Base-by-base conservation (phyloP, 1,140 invertebrate genomes). In the Achatina immaculata region DNA sequence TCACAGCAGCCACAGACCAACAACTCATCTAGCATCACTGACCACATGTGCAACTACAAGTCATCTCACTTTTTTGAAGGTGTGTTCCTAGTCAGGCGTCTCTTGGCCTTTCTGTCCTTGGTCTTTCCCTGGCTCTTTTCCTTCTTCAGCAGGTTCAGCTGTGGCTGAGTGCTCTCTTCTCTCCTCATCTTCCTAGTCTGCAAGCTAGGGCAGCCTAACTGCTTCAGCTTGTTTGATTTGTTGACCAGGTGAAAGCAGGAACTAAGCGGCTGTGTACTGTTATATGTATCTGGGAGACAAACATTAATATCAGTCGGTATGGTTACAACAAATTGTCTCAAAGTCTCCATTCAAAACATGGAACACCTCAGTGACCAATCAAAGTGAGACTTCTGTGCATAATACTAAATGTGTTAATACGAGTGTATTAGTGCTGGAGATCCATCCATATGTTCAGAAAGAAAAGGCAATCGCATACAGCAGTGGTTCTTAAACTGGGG, bases 21-120 rank as follows among this genome's bases (percentile, higher is more conserved):
- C n/a, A n/a, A n/a, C n/a, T n/a, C n/a, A n/a, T n/a, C n/a, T n/a
- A n/a, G n/a, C n/a, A n/a, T n/a, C n/a, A n/a, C n/a, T n/a, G n/a
- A n/a, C n/a, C n/a, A n/a, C n/a, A n/a, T n/a, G n/a, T n/a, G n/a
- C n/a, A n/a, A n/a, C n/a, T n/a, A n/a, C n/a, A n/a, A n/a, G n/a
- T n/a, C n/a, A 2, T 34, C 76, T 80, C n/a, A 80, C 78, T 45
- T 80, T 80, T 71, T 80, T 3, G 78, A 80, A 28, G 66, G 77
- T 1, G 68, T 72, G 21, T 43, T 71, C n/a, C 66, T 71, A 2
- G 78, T 80, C 48, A 80, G 3, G 6, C 28, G 19, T 68, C 40
- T 65, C 38, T 66, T 78, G 16, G 58, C 45, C 40, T 79, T 68
- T 34, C 43, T 65, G 31, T 79, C 40, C n/a, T 48, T 69, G 40